Evolutionary conservation across 1,140 invertebrate genomes (phyloP), one percentile per base, ranked within the genome.

Genomic region (Brachionus asplanchnoidis): DNA sequence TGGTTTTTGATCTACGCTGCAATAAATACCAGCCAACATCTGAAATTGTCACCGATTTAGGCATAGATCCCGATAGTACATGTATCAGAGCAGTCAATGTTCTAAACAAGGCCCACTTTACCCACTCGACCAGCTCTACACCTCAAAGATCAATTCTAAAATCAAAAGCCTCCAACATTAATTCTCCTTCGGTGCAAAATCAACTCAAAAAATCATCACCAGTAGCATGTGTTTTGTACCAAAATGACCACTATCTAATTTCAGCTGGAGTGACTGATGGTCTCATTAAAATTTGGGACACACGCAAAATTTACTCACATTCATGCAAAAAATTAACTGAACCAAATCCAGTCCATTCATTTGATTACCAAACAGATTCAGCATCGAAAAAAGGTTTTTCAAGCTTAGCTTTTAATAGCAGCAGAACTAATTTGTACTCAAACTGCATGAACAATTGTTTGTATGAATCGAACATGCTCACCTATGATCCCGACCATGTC

Each of bases 371-470:
- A 23, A 23, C 11, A 4, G 44, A 77, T 53, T 14, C 42, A 12
- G 4, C 79, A 20, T 50, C 26, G 11, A 77, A 77, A 77, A 82
- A 82, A 65, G 79, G 79, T 2, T 82, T 32, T 46, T 82, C 79
- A 0, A 82, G 42, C 42, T 32, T 82, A 11, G 32, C 20, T 17
- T 65, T 82, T 46, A 82, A 82, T 20, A 42, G 32, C n/a, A 65
- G 7, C 36, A 26, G 65, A 42, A 82, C 79, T 17, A n/a, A 82
- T 44, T 46, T 82, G 23, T 82, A 82, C n/a, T 60, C 79, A 1
- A 82, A 82, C 44, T 82, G 79, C 44, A 82, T 82, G 79, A 82
- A 82, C 12, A 60, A 46, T 65, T 9, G 12, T 42, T 65, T 82
- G 7, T 82, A 82, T 44, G 79, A 82, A 23, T 82, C 36, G 2